phyloP scores from a whole-genome alignment of 2,888 invertebrate species.

The Noctua janthe region DNA sequence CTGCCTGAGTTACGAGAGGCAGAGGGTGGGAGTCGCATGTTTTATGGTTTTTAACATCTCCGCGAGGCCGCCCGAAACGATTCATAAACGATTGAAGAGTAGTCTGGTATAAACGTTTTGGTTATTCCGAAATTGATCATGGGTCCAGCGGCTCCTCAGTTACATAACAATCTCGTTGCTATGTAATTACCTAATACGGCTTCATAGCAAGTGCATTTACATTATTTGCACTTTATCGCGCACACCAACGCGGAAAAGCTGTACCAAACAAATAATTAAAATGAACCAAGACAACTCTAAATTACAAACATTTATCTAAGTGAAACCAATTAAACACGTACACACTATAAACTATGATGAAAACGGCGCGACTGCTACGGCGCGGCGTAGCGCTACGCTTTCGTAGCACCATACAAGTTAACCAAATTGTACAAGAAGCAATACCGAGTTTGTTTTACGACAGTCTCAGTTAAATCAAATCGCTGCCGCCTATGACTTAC shows the following conservation, averaged over 20 bases:
- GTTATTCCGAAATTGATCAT: not conserved
- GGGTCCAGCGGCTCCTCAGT: not conserved
- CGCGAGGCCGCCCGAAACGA: not conserved
- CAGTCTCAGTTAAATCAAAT: not conserved
- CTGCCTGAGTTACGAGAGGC: constrained; percentile 64
- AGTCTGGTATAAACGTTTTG: not conserved
- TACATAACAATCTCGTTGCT: not conserved
- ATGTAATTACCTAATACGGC: too few relatives aligned
- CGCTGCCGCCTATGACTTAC: constrained; percentile 47
- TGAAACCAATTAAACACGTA: not conserved
- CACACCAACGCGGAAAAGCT: not conserved
- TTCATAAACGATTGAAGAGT: not conserved
- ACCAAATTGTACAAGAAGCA: not conserved
- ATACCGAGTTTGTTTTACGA: not conserved
- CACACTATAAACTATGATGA: not conserved
- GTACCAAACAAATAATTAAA: not conserved
- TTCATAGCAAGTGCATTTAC: not conserved
- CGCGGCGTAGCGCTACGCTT: constrained; percentile 57
- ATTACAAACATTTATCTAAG: too few relatives aligned
- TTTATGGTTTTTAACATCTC: not conserved
- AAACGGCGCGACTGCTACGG: constrained; percentile 19
- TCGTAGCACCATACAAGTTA: constrained; percentile 23
- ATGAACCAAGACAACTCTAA: not conserved
- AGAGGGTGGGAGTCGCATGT: constrained; percentile 17
- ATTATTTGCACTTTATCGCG: not conserved